phyloP scores from a whole-genome alignment of 1,140 invertebrate species.

The Aphelinus atriplicis region DNA sequence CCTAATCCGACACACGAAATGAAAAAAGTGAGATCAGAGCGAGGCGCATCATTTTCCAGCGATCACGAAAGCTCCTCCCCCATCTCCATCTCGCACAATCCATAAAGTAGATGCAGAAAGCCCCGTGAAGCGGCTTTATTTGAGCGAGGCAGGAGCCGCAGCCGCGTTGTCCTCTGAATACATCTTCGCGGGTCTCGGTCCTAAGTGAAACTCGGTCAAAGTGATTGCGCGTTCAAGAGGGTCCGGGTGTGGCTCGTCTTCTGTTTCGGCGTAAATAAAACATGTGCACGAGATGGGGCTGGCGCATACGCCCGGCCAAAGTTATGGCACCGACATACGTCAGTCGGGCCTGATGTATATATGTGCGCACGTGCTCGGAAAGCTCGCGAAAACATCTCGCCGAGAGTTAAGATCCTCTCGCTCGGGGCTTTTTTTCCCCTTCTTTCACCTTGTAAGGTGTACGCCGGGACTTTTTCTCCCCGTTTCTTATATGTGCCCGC shows the following conservation, averaged over 20 bases:
- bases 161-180: no score
- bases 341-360: not conserved
- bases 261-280: constrained; percentile 1
- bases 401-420: not conserved
- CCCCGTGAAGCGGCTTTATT: not conserved
- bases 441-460: not conserved
- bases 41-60: no score
- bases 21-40: no score
- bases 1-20: no score
- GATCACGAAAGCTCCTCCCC: no score
- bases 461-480: no score
- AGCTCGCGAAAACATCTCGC: not conserved
- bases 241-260: not conserved
- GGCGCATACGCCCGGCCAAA: not conserved
- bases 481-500: no score
- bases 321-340: not conserved
- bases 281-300: not conserved
- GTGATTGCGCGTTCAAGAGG: constrained; percentile 4
- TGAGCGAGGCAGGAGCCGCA: no score
- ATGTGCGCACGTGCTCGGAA: not conserved
- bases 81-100: not conserved
- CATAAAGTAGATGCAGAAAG: not conserved
- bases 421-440: not conserved
- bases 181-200: no score
- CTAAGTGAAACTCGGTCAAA: not conserved